Percentiles rank a stretch among this genome's conserved stretches.
phyloP scores from a whole-genome alignment of 2,113 vertebrate genomes.

The rat (Rattus norvegicus) region GRCr8 NC_086024.1:68335001-68335500 shows the following conservation, averaged over 20 bases:
- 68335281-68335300: conserved; percentile 30
- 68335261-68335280: conserved; percentile 5
- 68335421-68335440: not conserved
- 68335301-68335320: not conserved
- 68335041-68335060: not conserved
- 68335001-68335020: conserved; percentile 48
- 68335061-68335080: conserved; percentile 53
- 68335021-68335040: conserved; percentile 49
- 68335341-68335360: not conserved
- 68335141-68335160: conserved; percentile 33
- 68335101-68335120: conserved; percentile 36
- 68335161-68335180: conserved; percentile 33
- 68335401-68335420: not conserved
- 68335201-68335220: not conserved
- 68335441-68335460: not conserved
- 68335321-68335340: conserved; percentile 38
- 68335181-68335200: conserved; percentile 6
- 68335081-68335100: conserved; percentile 59
- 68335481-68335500: conserved; percentile 12
- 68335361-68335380: not conserved
- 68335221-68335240: not conserved
- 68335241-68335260: not conserved
- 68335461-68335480: not conserved
- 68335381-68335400: not conserved
- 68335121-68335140: conserved; percentile 56